These are phyloP conservation scores for Oxytorus armatus DNA, from an alignment of 2,888 invertebrate genomes.

Conservation along the genomic window DNA sequence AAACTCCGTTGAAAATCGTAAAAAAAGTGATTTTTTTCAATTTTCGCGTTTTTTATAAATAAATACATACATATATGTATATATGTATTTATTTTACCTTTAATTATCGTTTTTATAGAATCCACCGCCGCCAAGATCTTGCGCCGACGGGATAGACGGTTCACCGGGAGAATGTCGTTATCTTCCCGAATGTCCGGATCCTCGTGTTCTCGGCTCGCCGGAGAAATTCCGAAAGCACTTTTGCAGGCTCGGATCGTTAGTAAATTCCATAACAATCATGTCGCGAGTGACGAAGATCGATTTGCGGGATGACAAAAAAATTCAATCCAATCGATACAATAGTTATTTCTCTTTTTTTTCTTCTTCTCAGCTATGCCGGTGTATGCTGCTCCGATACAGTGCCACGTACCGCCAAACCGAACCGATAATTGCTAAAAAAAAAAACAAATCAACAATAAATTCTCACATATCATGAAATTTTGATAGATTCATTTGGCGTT, in stretches of 20 bases:
- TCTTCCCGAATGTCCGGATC: conserved; percentile 48
- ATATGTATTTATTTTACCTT: too few species aligned
- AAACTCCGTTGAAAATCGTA: too few species aligned
- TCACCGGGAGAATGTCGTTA: conserved; percentile 39
- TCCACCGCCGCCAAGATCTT: conserved; percentile 11
- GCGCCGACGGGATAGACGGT: conserved; percentile 36
- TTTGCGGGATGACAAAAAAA: too few species aligned
- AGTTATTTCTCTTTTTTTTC: background rate
- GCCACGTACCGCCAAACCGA: background rate
- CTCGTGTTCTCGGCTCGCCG: conserved; percentile 28
- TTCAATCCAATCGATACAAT: background rate
- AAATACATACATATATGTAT: too few species aligned
- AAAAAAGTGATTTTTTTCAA: too few species aligned
- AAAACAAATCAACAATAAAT: too few species aligned
- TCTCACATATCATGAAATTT: too few species aligned
- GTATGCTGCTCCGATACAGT: conserved; percentile 44
- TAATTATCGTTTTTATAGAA: conserved; percentile 1
- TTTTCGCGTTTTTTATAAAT: too few species aligned
- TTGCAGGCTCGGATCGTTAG: conserved; percentile 46
- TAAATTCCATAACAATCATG: background rate
- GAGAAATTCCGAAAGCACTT: conserved; percentile 37
- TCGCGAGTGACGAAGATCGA: background rate
- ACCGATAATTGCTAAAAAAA: background rate
- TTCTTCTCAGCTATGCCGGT: conserved; percentile 45
- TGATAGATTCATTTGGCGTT: too few species aligned